Evolutionary conservation across 1,140 invertebrate species (phyloP).

Genomic region (Patella vulgata): DNA sequence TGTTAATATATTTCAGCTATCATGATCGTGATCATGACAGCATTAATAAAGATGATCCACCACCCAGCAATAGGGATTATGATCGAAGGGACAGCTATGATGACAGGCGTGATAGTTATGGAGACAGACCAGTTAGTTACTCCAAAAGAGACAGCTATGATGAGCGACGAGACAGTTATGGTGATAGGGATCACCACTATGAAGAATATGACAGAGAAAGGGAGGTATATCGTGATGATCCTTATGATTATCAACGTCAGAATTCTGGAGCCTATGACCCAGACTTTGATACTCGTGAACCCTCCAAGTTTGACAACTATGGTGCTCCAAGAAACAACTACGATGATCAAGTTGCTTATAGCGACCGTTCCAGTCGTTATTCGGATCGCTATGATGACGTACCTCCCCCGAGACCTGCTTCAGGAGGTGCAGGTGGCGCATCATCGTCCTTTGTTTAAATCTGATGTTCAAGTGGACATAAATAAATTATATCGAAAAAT

Average conservation of each 20-base stretch:
- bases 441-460: too few species aligned
- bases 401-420: too few species aligned
- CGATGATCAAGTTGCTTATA: not conserved
- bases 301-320: slow-evolving; percentile 10
- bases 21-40: slow-evolving; percentile 25
- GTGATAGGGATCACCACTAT: slow-evolving; percentile 18
- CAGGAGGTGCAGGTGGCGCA: too few species aligned
- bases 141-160: slow-evolving; percentile 22
- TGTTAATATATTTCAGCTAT: slow-evolving; percentile 11
- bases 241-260: slow-evolving; percentile 18
- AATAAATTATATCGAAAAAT: too few species aligned
- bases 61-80: slow-evolving; percentile 22
- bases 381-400: not conserved
- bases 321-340: slow-evolving; percentile 2
- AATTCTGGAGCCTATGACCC: slow-evolving; percentile 16
- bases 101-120: slow-evolving; percentile 18
- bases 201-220: slow-evolving; percentile 25
- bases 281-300: slow-evolving; percentile 12
- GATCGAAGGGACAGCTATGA: slow-evolving; percentile 19
- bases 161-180: slow-evolving; percentile 23
- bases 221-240: slow-evolving; percentile 19
- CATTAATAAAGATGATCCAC: too few species aligned
- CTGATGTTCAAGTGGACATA: too few species aligned
- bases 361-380: not conserved
- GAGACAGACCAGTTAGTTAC: slow-evolving; percentile 21